A percentile compares a stretch with the other conserved stretches of the same genome.
phyloP scores from a whole-genome alignment of 2,797 vertebrate genomes.

The Odontamblyopus rebecca region DNA sequence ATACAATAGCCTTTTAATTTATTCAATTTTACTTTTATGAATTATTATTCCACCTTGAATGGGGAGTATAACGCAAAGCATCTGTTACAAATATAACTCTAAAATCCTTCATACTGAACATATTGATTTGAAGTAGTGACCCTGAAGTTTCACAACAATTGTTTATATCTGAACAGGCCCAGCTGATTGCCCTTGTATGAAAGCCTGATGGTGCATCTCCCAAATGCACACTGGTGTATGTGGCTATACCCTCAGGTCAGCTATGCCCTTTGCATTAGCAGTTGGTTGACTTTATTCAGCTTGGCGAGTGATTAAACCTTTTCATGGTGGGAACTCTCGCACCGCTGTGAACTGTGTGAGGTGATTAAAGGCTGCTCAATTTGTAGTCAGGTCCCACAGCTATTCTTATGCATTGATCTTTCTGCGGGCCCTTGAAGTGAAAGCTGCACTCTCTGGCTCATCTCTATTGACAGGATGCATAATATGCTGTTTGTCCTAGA shows the following conservation, averaged over 20 bases:
- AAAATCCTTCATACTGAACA: neutral
- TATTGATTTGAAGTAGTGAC: neutral
- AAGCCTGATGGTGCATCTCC: constrained; percentile 9
- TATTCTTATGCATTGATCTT: constrained; percentile 70
- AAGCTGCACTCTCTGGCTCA: constrained; percentile 27
- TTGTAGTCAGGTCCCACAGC: constrained; percentile 64
- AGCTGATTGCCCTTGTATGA: neutral
- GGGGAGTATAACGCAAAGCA: neutral
- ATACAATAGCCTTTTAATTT: constrained; percentile 7
- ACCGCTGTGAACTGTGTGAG: constrained; percentile 64
- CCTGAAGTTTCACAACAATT: neutral
- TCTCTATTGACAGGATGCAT: constrained; percentile 38
- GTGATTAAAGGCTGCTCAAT: constrained; percentile 74
- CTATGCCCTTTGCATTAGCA: constrained; percentile 59
- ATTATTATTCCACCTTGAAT: neutral
- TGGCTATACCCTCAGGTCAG: constrained; percentile 30
- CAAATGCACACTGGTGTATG: constrained; percentile 12
- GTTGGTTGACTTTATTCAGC: constrained; percentile 67
- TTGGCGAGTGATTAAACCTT: constrained; percentile 72
- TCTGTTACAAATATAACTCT: neutral
- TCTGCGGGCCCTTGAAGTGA: constrained; percentile 63
- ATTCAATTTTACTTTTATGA: neutral
- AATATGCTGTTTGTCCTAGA: constrained; percentile 3
- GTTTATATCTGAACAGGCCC: neutral
- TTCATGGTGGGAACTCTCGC: constrained; percentile 69